Base-by-base conservation (phyloP, 2,797 vertebrate species). In the Falco rusticolus region DNA sequence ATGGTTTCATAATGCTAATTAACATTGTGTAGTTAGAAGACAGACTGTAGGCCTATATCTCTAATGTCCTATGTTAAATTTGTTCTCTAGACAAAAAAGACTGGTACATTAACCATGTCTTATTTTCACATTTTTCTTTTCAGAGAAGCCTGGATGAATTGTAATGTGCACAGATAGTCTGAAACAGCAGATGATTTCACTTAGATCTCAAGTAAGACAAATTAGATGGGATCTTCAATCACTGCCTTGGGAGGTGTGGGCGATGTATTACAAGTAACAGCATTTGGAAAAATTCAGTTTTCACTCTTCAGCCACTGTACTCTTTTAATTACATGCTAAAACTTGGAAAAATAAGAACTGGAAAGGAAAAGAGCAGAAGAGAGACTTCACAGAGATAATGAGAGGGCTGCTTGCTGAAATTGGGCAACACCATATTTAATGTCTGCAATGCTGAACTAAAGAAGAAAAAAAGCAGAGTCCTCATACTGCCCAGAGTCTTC, bases 181-280 rank as follows among this genome's bases (percentile, higher is more conserved):
- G 86, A 97, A 97, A 97, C 66, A 81, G 95, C 97, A 97, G 90
- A 96, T 97, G 92, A 97, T 96, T 97, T 96, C 26, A 59, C 95
- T 97, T 94, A 97, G 96, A 89, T 95, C 72, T 97, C 93, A 97
- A 97, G 94, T 94, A 87, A 97, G 96, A 98, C 93, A 97, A 97
- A 97, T 96, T 60, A 90, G 89, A 63, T 0, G 29, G 85, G 92
- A 65, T 93, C 84, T 92, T 79, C 94, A 91, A 72, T 87, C 88
- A 50, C 66, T 82, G 91, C 93, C 87, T 89, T 84, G 80, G 95
- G 95, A 95, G 20, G 61, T 47, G 94, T 79, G 80, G 95, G 95
- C 4, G 10, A 82, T 56, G 37, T 16, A 79, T 65, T 47, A 97
- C 96, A 92, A 74, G 95, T 48, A 75, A 57, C 21, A 28, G 93